These are phyloP conservation scores for Pristiophorus japonicus DNA, from an alignment of 2,113 vertebrate species.

Conservation along the genomic window DNA sequence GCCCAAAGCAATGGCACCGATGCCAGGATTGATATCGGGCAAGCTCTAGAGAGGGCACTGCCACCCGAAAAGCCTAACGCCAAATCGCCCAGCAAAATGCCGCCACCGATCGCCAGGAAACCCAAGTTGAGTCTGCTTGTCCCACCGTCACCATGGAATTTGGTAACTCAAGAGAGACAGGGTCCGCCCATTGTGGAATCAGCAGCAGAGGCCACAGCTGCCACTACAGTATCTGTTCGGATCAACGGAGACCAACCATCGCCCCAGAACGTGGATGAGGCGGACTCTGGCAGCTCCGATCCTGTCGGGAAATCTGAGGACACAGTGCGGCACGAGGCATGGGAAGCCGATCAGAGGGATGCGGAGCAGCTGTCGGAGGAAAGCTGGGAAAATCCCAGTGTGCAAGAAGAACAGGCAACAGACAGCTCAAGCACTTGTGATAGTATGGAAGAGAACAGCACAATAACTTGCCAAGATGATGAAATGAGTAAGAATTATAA, in stretches of 20 bases:
- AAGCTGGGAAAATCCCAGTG: not conserved
- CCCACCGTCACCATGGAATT: conserved; percentile 47
- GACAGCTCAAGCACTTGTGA: not conserved
- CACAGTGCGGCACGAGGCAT: not conserved
- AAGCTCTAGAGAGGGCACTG: conserved; percentile 35
- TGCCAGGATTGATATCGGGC: too few relatives aligned
- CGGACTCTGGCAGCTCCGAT: conserved; percentile 51
- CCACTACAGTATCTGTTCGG: not conserved
- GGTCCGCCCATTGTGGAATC: not conserved
- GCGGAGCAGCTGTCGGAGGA: conserved; percentile 45
- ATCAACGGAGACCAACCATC: not conserved
- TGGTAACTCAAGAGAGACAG: conserved; percentile 1
- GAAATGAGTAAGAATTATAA: not conserved
- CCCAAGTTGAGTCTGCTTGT: conserved; percentile 73
- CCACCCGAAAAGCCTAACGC: conserved; percentile 47
- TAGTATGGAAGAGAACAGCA: not conserved
- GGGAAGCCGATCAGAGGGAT: not conserved
- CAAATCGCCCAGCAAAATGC: conserved; percentile 69
- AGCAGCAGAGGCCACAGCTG: not conserved
- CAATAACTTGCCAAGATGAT: not conserved
- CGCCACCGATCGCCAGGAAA: conserved; percentile 81
- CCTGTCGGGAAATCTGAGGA: conserved; percentile 53
- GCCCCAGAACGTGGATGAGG: conserved; percentile 44
- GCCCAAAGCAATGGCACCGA: not conserved
- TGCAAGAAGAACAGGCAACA: conserved; percentile 50